Percentiles rank a stretch among this genome's conserved stretches.
Conservation (phyloP, 2,888 invertebrate genomes). For the Parnassius mnemosyne region DNA sequence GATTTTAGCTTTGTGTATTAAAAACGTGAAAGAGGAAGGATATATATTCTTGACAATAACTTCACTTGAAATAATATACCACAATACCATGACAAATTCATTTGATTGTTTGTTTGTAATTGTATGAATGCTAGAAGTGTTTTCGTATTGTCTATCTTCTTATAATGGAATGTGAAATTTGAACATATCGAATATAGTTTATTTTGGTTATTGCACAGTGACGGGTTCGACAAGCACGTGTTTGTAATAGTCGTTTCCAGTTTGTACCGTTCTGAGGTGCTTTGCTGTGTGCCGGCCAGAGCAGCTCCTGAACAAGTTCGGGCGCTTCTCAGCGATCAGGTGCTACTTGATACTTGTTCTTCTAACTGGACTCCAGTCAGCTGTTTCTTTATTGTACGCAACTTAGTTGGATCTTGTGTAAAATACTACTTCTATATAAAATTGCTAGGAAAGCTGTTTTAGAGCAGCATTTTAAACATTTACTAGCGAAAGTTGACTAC, state of each 20-base stretch:
- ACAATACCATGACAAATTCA: not conserved
- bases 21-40: no score
- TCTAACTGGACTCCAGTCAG: constrained; percentile 78
- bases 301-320: constrained; percentile 74
- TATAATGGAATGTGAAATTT: constrained; percentile 30
- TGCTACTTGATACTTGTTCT: constrained; percentile 76
- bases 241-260: constrained; percentile 68
- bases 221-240: constrained; percentile 72
- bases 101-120: not conserved
- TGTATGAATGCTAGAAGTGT: not conserved
- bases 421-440: no score
- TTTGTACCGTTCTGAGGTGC: constrained; percentile 73
- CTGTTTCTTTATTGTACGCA: constrained; percentile 55
- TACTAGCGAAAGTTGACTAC: no score
- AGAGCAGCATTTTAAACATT: no score
- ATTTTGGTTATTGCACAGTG: constrained; percentile 47
- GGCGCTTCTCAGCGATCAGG: constrained; percentile 73
- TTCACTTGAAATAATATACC: no score
- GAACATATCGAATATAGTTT: constrained; percentile 6
- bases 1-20: not conserved
- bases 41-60: no score
- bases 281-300: constrained; percentile 49
- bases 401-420: constrained; percentile 16
- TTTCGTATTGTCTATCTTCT: not conserved
- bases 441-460: no score